phyloP scores from a whole-genome alignment of 1,140 invertebrate species.

The Diorhabda sublineata region DNA sequence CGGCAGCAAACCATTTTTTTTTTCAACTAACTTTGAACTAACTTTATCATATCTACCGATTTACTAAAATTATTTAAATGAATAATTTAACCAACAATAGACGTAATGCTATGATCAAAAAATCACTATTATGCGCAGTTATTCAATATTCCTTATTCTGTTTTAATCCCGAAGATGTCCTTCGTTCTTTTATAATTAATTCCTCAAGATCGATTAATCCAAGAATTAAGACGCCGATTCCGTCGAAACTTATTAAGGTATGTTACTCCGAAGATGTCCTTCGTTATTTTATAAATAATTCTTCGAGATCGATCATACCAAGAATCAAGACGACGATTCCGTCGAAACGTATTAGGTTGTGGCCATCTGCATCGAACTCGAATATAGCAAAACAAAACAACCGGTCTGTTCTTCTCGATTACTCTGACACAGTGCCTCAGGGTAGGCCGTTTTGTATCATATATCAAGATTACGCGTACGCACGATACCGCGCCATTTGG shows the following conservation, averaged over 20 bases:
- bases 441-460: neutral
- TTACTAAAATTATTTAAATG: no score
- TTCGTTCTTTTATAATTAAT: neutral
- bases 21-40: no score
- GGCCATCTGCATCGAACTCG: neutral
- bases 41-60: no score
- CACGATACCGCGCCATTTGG: neutral
- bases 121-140: no score
- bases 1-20: no score
- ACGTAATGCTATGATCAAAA: no score
- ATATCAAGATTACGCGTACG: neutral
- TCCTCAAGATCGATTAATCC: neutral
- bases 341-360: neutral
- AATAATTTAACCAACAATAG: no score
- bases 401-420: neutral
- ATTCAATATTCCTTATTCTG: no score
- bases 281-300: neutral
- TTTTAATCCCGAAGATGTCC: neutral
- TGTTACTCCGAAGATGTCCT: neutral
- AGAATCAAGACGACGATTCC: neutral
- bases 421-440: constrained; percentile 1
- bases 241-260: neutral
- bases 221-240: neutral
- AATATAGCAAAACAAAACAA: constrained; percentile 1
- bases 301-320: neutral